These are phyloP conservation scores for Danaus plexippus DNA, from an alignment of 1,140 invertebrate species.

Conservation along the genomic window DNA sequence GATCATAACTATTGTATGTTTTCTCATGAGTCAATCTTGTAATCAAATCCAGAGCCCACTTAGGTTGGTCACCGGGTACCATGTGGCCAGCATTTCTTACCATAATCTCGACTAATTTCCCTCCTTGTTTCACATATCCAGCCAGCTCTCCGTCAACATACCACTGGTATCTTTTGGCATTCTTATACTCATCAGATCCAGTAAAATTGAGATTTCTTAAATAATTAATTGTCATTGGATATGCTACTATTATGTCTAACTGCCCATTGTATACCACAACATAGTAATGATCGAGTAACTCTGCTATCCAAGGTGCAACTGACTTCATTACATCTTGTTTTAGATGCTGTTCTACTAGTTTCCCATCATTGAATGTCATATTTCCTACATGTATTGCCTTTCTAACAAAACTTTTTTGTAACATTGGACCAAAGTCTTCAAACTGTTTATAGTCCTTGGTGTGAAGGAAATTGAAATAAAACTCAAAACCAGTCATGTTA, in stretches of 20 bases:
- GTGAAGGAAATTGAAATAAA: slow-evolving; percentile 86
- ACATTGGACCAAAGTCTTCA: slow-evolving; percentile 70
- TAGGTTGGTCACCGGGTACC: slow-evolving; percentile 86
- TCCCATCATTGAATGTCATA: slow-evolving; percentile 75
- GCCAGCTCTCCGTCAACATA: slow-evolving; percentile 79
- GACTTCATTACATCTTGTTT: slow-evolving; percentile 87
- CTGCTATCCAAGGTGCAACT: slow-evolving; percentile 81
- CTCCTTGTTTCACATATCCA: slow-evolving; percentile 82
- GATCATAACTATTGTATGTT: slow-evolving; percentile 11
- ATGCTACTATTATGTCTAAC: slow-evolving; percentile 88
- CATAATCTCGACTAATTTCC: slow-evolving; percentile 84
- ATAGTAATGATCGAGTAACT: slow-evolving; percentile 78
- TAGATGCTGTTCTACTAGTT: slow-evolving; percentile 78
- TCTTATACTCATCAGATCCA: slow-evolving; percentile 76
- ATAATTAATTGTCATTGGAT: slow-evolving; percentile 83
- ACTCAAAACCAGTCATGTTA: slow-evolving; percentile 84
- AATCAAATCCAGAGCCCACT: slow-evolving; percentile 83
- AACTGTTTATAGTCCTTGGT: slow-evolving; percentile 65
- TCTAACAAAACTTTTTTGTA: slow-evolving; percentile 75
- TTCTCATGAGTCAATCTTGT: slow-evolving; percentile 81
- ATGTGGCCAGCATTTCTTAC: slow-evolving; percentile 88
- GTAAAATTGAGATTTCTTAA: slow-evolving; percentile 79
- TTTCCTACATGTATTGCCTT: slow-evolving; percentile 88
- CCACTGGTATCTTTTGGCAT: slow-evolving; percentile 78
- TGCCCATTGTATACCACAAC: slow-evolving; percentile 87